A percentile compares a stretch with the other conserved stretches of the same genome.
phyloP scores from a whole-genome alignment of 1,140 invertebrate species.

The Euura lappo region DNA sequence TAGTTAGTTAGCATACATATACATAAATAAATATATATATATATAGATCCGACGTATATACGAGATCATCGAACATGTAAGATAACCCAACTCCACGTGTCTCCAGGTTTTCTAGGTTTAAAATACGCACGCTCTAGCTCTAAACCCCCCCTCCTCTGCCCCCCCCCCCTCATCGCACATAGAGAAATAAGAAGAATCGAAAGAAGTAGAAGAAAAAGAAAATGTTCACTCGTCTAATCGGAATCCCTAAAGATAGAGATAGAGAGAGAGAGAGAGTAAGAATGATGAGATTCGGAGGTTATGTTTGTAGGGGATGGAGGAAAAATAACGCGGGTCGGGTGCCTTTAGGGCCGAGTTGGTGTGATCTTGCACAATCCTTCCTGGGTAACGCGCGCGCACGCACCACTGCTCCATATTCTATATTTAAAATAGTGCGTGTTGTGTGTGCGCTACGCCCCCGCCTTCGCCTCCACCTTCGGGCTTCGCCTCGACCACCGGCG shows the following conservation, averaged over 20 bases:
- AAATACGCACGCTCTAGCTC: constrained; percentile 12
- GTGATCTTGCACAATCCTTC: constrained; percentile 10
- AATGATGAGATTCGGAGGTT: background rate
- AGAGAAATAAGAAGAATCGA: constrained; percentile 17
- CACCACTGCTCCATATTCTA: constrained; percentile 15
- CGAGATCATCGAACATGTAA: too few species aligned
- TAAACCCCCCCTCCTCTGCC: background rate
- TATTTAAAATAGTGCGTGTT: constrained; percentile 13
- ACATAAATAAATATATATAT: too few species aligned
- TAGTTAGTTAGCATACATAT: too few species aligned
- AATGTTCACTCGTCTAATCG: background rate
- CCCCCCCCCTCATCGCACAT: background rate
- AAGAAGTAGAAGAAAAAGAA: constrained; percentile 14
- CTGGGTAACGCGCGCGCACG: constrained; percentile 12
- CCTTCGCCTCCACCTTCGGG: too few species aligned
- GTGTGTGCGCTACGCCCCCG: background rate
- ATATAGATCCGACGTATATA: too few species aligned
- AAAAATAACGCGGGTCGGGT: background rate
- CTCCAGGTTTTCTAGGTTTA: too few species aligned
- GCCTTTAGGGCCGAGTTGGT: background rate
- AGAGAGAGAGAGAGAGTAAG: background rate
- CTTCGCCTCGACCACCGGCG: too few species aligned
- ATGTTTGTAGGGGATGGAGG: background rate
- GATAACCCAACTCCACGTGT: too few species aligned
- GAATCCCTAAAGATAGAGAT: background rate